phyloP scores from a whole-genome alignment of 2,797 vertebrate species.

The Leptodactylus fallax region DNA sequence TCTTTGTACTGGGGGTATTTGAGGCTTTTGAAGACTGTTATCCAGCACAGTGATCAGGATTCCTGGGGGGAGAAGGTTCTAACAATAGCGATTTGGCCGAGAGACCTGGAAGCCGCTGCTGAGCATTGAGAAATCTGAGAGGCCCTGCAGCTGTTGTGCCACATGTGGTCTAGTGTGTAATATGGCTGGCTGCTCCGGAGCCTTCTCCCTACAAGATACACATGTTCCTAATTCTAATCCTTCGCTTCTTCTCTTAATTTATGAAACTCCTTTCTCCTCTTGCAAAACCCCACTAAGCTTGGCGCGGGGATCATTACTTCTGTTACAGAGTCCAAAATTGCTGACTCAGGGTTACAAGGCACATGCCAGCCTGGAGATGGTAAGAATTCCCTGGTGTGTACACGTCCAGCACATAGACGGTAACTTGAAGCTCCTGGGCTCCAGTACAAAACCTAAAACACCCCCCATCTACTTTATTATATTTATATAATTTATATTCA shows the following conservation, averaged over 20 bases:
- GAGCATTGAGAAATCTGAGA: constrained; percentile 52
- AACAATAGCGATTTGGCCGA: constrained; percentile 58
- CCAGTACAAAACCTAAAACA: background rate
- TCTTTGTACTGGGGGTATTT: constrained; percentile 1
- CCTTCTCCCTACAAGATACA: constrained; percentile 42
- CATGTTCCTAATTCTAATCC: constrained; percentile 52
- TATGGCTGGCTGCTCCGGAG: background rate
- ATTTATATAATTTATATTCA: too few relatives aligned
- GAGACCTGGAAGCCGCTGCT: constrained; percentile 49
- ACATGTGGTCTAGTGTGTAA: constrained; percentile 40
- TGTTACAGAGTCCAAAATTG: constrained; percentile 30
- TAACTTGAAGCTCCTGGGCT: background rate
- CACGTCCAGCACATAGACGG: background rate
- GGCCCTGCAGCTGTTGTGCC: constrained; percentile 28
- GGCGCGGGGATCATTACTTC: constrained; percentile 33
- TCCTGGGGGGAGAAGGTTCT: constrained; percentile 34
- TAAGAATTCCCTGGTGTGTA: background rate
- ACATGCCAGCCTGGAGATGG: background rate
- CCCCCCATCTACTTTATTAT: background rate
- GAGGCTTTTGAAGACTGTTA: constrained; percentile 13
- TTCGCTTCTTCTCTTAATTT: constrained; percentile 54
- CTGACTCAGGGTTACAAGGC: constrained; percentile 48
- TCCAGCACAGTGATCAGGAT: constrained; percentile 23
- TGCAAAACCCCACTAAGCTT: constrained; percentile 58
- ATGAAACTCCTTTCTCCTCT: constrained; percentile 56